Conservation (phyloP, 2,797 vertebrate species). For the Sebastes umbrosus region DNA sequence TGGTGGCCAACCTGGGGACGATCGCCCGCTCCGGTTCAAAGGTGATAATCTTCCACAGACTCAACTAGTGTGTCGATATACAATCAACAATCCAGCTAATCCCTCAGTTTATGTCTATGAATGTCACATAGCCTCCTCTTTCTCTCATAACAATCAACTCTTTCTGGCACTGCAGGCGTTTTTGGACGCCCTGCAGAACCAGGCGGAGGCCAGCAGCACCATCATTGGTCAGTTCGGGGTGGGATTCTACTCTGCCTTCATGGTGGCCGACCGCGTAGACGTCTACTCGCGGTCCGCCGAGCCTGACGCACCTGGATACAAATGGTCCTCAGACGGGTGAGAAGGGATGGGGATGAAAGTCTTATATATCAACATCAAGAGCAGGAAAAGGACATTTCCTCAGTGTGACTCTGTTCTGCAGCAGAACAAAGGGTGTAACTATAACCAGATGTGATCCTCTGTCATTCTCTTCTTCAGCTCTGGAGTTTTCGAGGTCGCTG, state of each 20-base stretch:
- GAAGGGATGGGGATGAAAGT: slow-evolving; percentile 14
- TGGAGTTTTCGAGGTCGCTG: slow-evolving; percentile 92
- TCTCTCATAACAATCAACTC: not conserved
- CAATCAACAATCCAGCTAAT: not conserved
- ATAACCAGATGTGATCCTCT: not conserved
- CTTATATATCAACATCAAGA: not conserved
- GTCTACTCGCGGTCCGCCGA: slow-evolving; percentile 89
- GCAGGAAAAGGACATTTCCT: not conserved
- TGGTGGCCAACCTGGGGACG: slow-evolving; percentile 93
- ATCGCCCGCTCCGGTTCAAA: slow-evolving; percentile 98
- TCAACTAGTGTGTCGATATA: not conserved
- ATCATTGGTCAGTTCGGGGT: slow-evolving; percentile 99
- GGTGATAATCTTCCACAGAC: slow-evolving; percentile 71
- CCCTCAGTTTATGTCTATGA: not conserved
- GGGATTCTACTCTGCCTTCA: slow-evolving; percentile 97
- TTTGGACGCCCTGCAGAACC: slow-evolving; percentile 90
- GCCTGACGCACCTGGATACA: slow-evolving; percentile 82
- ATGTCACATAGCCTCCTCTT: not conserved
- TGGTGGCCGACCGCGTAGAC: slow-evolving; percentile 94
- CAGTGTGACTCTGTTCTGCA: not conserved
- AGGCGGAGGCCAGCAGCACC: slow-evolving; percentile 89
- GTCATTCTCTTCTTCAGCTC: slow-evolving; percentile 79
- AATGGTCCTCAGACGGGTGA: slow-evolving; percentile 97
- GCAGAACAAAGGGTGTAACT: not conserved
- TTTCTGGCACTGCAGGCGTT: slow-evolving; percentile 84